These are phyloP conservation scores for Choristoneura rosaceana DNA, from an alignment of 2,888 invertebrate genomes.

Conservation along the genomic window DNA sequence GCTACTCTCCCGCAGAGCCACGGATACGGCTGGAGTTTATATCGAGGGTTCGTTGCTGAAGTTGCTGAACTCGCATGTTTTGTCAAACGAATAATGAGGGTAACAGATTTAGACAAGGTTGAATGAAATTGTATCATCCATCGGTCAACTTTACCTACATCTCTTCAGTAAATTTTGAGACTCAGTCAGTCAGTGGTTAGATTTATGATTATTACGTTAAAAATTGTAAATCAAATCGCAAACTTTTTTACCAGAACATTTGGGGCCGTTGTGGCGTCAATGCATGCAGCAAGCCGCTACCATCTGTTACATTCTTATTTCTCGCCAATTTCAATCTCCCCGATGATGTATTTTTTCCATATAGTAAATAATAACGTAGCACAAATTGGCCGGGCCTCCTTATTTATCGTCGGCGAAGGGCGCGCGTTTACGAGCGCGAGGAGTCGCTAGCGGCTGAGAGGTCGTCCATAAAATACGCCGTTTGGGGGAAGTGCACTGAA, in stretches of 20 bases:
- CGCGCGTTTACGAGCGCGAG: conserved; percentile 37
- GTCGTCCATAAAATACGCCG: conserved; percentile 38
- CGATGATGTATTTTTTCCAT: not conserved
- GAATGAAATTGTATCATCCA: too few species aligned
- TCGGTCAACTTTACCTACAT: too few species aligned
- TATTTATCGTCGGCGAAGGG: conserved; percentile 11
- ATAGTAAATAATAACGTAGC: conserved; percentile 5
- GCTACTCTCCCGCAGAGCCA: not conserved
- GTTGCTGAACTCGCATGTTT: too few species aligned
- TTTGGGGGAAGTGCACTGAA: conserved; percentile 31
- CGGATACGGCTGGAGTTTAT: not conserved
- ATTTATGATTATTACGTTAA: too few species aligned
- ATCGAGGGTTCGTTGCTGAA: not conserved
- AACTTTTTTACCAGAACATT: too few species aligned
- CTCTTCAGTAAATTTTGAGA: too few species aligned
- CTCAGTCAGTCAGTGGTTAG: too few species aligned
- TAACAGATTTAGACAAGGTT: too few species aligned
- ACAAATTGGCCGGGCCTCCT: conserved; percentile 14
- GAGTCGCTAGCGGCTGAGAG: conserved; percentile 27
- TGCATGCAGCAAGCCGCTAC: not conserved
- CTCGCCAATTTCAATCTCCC: not conserved
- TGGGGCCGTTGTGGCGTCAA: not conserved
- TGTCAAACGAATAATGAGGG: too few species aligned
- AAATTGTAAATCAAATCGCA: too few species aligned
- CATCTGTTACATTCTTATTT: not conserved